A percentile compares a stretch with the other conserved stretches of the same genome.
Evolutionary conservation across 1,140 invertebrate species (phyloP).

Genomic region (Scaptomyza pallida): DNA sequence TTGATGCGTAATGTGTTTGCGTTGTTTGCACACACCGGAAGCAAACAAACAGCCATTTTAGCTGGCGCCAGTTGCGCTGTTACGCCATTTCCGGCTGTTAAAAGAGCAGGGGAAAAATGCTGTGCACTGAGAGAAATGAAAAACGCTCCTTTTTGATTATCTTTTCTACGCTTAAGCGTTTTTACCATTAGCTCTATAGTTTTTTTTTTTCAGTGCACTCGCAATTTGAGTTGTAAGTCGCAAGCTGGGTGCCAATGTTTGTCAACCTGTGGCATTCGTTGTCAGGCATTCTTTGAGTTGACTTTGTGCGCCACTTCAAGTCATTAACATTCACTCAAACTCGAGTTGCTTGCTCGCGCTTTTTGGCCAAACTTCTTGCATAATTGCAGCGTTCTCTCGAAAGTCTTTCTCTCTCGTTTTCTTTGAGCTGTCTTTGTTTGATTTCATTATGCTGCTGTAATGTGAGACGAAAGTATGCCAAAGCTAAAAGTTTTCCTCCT

Average conservation of each 20-base stretch:
- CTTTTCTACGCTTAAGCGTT: too few species aligned
- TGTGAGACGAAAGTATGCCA: slow-evolving; percentile 42
- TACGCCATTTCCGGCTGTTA: slow-evolving; percentile 54
- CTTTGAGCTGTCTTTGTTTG: slow-evolving; percentile 19
- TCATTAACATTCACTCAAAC: slow-evolving; percentile 67
- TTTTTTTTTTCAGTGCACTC: not conserved
- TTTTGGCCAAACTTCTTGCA: slow-evolving; percentile 72
- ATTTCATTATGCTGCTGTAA: slow-evolving; percentile 63
- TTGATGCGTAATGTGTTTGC: slow-evolving; percentile 71
- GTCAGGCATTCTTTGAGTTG: slow-evolving; percentile 30
- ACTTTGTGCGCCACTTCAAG: slow-evolving; percentile 60
- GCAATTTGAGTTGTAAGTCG: slow-evolving; percentile 34
- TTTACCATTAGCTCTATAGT: not conserved
- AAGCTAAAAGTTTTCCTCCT: slow-evolving; percentile 35
- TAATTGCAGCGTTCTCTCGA: slow-evolving; percentile 60
- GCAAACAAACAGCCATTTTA: slow-evolving; percentile 78
- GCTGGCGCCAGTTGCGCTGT: slow-evolving; percentile 34
- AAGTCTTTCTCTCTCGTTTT: slow-evolving; percentile 1
- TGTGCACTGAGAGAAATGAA: not conserved
- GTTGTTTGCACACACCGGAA: slow-evolving; percentile 70
- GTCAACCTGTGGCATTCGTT: slow-evolving; percentile 74
- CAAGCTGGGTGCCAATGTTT: slow-evolving; percentile 40
- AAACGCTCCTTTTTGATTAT: too few species aligned
- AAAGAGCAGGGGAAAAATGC: not conserved
- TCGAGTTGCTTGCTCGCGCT: slow-evolving; percentile 2